These are phyloP conservation scores for Melanogrammus aeglefinus DNA, from an alignment of 2,797 vertebrate species.

Conservation along the genomic window DNA sequence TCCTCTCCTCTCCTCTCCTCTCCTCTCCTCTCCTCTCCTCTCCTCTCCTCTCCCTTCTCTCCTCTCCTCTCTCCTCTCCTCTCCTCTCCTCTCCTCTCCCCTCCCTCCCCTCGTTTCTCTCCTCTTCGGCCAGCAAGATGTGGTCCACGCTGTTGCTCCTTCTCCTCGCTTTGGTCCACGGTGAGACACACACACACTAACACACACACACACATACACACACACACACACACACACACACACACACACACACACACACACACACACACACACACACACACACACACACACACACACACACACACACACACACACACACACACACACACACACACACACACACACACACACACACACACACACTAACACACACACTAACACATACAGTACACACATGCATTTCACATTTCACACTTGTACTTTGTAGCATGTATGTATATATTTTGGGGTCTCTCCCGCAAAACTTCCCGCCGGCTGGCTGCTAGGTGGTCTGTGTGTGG, in stretches of 20 bases:
- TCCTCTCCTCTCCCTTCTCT: conserved; percentile 28
- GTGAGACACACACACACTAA: conserved; percentile 57
- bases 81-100: conserved; percentile 7
- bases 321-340: conserved; percentile 6
- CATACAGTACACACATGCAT: neutral
- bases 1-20: neutral
- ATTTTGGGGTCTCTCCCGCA: neutral
- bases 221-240: conserved; percentile 9
- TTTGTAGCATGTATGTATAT: neutral
- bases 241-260: too few species aligned
- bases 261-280: conserved; percentile 9
- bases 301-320: conserved; percentile 1
- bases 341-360: too few species aligned
- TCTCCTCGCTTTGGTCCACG: conserved; percentile 75
- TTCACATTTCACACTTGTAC: neutral
- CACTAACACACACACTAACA: neutral
- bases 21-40: conserved; percentile 2
- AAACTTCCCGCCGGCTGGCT: neutral
- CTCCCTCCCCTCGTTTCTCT: conserved; percentile 8
- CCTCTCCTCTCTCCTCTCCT: conserved; percentile 22
- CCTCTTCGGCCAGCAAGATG: conserved; percentile 65
- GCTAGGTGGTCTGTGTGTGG: neutral
- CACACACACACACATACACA: conserved; percentile 8
- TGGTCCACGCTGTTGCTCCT: conserved; percentile 75
- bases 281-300: conserved; percentile 2